Base-by-base conservation (phyloP, 2,113 vertebrate species). In the Paraplagusia blochii region DNA sequence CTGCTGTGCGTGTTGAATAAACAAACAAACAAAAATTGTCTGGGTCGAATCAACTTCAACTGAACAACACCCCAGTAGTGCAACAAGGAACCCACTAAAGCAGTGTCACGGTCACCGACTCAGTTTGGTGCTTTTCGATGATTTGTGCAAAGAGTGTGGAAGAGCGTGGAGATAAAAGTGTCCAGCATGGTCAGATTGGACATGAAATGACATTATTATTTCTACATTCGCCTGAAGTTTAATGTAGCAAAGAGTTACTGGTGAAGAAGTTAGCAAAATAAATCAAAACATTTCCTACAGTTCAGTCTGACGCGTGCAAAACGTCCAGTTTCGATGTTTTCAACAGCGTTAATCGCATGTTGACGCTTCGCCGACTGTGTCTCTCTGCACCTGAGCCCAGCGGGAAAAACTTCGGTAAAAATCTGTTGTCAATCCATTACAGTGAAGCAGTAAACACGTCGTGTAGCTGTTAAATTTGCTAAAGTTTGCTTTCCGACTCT, bases 31-130 rank as follows among this genome's bases (percentile, higher is more conserved):
- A 84, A 79, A 72, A 72, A 53, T 47, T 69, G 69, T 84, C 82
- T 79, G 74, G 77, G 60, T 60, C 76, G 71, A 60, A 59, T 49
- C 51, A 76, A 73, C 78, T 82, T 82, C 69, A 72, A 79, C 74
- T 68, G 64, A 78, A 66, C 70, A 73, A 72, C 65, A 84, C 75
- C 75, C 76, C 55, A 87, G 70, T 83, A 90, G 87, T 90, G 89
- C 88, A 91, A 88, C 54, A 81, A 45, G 43, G 70, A 84, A 85
- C 69, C 74, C 70, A 76, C 76, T 15, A 68, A 49, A 42, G 72
- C 69, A 81, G 77, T 71, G 73, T 74, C 69, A 75, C 71, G 63
- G 63, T 75, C 44, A 45, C 63, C 19, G 36, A 77, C 59, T 77
- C 40, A 42, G 72, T 84, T 86, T 82, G 80, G 82, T 85, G 80